Conservation (phyloP, 2,888 invertebrate genomes). For the Oscheius onirici region DNA sequence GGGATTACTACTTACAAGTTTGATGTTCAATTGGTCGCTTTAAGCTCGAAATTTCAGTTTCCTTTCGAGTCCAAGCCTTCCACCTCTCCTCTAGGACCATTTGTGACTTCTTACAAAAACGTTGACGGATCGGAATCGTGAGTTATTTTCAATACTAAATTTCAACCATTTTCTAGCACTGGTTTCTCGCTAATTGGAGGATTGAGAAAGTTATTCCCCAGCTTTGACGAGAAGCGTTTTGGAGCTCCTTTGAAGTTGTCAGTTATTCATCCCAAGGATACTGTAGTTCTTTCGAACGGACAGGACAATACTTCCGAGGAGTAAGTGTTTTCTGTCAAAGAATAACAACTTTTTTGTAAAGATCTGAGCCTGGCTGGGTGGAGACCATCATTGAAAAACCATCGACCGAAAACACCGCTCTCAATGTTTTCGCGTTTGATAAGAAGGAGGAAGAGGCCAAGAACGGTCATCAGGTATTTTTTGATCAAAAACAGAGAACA, state of each 20-base stretch:
- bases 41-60: conserved; percentile 38
- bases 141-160: background rate
- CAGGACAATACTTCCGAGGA: conserved; percentile 26
- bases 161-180: conserved; percentile 11
- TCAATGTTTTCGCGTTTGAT: conserved; percentile 84
- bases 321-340: background rate
- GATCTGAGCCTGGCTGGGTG: conserved; percentile 77
- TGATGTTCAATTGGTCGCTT: background rate
- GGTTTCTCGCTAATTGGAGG: conserved; percentile 32
- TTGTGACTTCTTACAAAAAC: conserved; percentile 52
- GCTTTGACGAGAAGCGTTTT: conserved; percentile 44
- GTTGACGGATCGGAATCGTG: conserved; percentile 45
- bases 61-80: conserved; percentile 53
- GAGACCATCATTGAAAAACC: conserved; percentile 75
- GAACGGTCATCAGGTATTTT: background rate
- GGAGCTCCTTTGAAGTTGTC: conserved; percentile 33
- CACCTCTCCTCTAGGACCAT: conserved; percentile 52
- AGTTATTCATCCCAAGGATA: conserved; percentile 40
- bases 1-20: conserved; percentile 18
- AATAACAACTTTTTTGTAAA: conserved; percentile 3
- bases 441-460: conserved; percentile 66
- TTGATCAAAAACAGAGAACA: background rate
- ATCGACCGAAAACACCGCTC: conserved; percentile 83
- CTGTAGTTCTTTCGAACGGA: conserved; percentile 34
- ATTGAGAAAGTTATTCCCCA: conserved; percentile 36